These are phyloP conservation scores for Corvus hawaiiensis DNA, from an alignment of 2,113 vertebrate genomes.

Conservation along the genomic window DNA sequence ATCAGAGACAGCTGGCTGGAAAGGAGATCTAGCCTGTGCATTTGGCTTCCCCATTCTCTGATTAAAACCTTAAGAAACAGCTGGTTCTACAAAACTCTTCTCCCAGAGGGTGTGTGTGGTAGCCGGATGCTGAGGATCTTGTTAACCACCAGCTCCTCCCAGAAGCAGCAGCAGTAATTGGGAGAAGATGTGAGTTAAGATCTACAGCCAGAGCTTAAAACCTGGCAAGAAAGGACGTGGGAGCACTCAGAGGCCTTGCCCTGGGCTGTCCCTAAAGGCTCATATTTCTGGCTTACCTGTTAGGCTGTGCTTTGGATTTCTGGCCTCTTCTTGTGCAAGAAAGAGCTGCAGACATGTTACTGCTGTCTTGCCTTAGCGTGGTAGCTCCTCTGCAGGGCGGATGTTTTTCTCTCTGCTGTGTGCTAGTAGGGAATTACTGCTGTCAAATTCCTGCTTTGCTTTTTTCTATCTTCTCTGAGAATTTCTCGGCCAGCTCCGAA, in stretches of 20 bases:
- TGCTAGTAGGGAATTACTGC: background rate
- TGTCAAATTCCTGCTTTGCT: background rate
- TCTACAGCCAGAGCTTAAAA: conserved; percentile 27
- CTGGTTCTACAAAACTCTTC: background rate
- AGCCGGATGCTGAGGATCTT: background rate
- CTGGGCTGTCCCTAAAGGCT: background rate
- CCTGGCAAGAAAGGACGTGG: background rate
- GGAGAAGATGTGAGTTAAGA: conserved; percentile 29
- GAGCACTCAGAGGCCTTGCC: background rate
- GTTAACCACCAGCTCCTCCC: background rate
- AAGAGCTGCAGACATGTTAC: background rate
- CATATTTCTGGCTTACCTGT: background rate
- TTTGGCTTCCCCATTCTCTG: background rate
- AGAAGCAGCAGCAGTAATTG: conserved; percentile 22
- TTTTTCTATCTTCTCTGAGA: background rate
- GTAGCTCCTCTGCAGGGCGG: background rate
- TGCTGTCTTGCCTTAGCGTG: accelerated
- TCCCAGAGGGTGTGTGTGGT: background rate
- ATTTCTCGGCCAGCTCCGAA: background rate
- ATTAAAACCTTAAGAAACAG: conserved; percentile 7
- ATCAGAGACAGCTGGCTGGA: background rate
- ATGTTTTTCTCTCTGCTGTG: background rate
- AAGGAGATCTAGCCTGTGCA: background rate
- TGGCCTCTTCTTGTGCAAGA: background rate
- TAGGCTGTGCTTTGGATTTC: background rate